These are phyloP conservation scores for Carcina quercana DNA, from an alignment of 2,888 invertebrate genomes.

Conservation along the genomic window DNA sequence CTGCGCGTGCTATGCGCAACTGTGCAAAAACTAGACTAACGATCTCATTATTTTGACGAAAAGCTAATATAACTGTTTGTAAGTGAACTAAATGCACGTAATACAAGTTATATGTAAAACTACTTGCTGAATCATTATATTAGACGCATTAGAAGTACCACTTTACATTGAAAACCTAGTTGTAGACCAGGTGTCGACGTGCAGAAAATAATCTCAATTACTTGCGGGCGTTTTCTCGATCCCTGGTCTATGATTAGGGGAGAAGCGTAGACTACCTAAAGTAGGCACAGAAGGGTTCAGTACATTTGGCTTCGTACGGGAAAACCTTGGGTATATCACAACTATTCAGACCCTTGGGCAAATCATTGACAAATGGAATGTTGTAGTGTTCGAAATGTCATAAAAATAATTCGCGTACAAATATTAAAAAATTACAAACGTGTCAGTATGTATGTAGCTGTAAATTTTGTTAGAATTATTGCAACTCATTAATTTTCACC, in stretches of 20 bases:
- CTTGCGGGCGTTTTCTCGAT: neutral
- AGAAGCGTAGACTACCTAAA: constrained; percentile 51
- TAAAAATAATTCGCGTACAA: no score
- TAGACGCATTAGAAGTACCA: constrained; percentile 32
- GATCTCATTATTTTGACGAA: no score
- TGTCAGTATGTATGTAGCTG: no score
- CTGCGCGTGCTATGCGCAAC: no score
- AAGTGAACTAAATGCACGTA: constrained; percentile 32
- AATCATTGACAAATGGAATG: constrained; percentile 46
- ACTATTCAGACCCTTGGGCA: constrained; percentile 53
- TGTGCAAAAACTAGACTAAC: no score
- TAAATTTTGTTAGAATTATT: no score
- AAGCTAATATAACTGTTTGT: no score
- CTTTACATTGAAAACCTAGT: constrained; percentile 32
- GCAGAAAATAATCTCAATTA: constrained; percentile 14
- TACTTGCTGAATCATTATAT: constrained; percentile 11
- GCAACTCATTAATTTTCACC: no score
- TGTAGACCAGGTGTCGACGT: constrained; percentile 13
- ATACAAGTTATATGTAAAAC: constrained; percentile 20
- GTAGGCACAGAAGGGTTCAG: constrained; percentile 74
- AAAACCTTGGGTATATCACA: constrained; percentile 65
- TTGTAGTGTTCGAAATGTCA: constrained; percentile 18
- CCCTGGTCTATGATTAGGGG: constrained; percentile 12
- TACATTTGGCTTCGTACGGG: constrained; percentile 69
- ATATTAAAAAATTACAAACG: no score